Evolutionary conservation across 2,888 invertebrate genomes (phyloP), one percentile per base, ranked within the genome.

Genomic region (Drosophila eohydei): DNA sequence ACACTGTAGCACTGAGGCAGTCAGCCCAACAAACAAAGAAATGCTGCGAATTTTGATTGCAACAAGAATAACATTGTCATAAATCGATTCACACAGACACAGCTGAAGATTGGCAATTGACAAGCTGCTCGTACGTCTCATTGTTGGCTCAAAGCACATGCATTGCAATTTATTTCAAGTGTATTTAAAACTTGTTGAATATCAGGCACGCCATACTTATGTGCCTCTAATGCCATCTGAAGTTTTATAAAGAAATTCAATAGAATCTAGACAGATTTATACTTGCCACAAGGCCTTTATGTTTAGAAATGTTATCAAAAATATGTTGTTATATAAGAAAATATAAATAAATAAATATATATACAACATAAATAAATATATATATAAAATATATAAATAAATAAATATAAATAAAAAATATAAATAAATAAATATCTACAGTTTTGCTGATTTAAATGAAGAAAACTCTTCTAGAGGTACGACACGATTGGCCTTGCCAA

Each of bases 161-260:
- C 26, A 26, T 3, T 8, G 36, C 16, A 14, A 14, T 38, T 26
- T 12, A 36, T 14, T 34, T 52, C n/a, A n/a, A 5, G 7, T 21
- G 21, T 7, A 34, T 2, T 14, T 0, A 12, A 38, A 52, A 52
- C 52, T 52, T 52, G 36, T 52, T 52, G 52, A 52, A 52, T 28
- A 51, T 4, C 2, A 38, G 14, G 8, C 51, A 9, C 8, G 26
- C 32, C 7, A 11, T 1, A n/a, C 8, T 14, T 30, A 6, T 14
- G 1, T n/a, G 8, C 2, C 9, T 8, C 1, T 9, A 8, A 4
- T 0, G 8, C 30, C 30, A 14, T 2, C 30, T 11, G n/a, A 66
- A 67, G 66, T 68, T 64, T 65, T 71, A 54, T 55, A 71, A 57
- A 46, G 78, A 80, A 74, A 88, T 80, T 80, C 83, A 74, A 85